Evolutionary conservation across 2,888 invertebrate genomes (phyloP), one percentile per base, ranked within the genome.

Genomic region (Aleiodes testaceus): DNA sequence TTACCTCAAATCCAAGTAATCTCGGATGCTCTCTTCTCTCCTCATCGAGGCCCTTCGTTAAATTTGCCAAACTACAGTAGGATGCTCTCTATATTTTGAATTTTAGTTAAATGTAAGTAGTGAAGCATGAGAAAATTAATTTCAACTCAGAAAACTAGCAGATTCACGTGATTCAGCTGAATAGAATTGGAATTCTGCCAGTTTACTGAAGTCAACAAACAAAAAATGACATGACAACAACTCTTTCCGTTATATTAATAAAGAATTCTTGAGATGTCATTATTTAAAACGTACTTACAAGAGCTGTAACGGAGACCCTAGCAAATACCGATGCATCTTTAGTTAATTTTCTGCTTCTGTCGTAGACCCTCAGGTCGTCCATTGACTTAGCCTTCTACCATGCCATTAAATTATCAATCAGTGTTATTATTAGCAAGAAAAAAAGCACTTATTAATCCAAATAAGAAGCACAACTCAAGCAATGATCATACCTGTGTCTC

Each of bases 301-400:
- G 89, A 79, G 89, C 88, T 87, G 89, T 89, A 79, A 92, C 92
- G 81, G 90, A 91, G 72, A 92, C 91, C 81, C 90, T 90, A 78
- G 88, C 88, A 87, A 90, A 90, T 78, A 91, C 89, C 81, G 81
- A 77, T 70, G 83, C 83, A 79, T 81, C 80, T 78, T 77, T 83
- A 81, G 78, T 74, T 75, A 79, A 80, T 77, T 80, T 82, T 77
- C 78, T 79, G 74, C 74, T 84, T 84, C 87, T 81, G 83, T 82
- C 80, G 80, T 84, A 83, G 73, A 85, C 76, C 77, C 85, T 83
- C 80, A 89, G 88, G 83, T 90, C 90, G 79, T 87, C 88, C 86
- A 89, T 87, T 78, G 90, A 90, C 83, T 89, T 90, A 84, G 90
- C 89, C 85, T 89, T 89, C 90, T 91, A 84, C 16, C 66, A 77